Evolutionary conservation across 2,888 invertebrate genomes (phyloP).

Genomic region (Mimumesa dahlbomi): DNA sequence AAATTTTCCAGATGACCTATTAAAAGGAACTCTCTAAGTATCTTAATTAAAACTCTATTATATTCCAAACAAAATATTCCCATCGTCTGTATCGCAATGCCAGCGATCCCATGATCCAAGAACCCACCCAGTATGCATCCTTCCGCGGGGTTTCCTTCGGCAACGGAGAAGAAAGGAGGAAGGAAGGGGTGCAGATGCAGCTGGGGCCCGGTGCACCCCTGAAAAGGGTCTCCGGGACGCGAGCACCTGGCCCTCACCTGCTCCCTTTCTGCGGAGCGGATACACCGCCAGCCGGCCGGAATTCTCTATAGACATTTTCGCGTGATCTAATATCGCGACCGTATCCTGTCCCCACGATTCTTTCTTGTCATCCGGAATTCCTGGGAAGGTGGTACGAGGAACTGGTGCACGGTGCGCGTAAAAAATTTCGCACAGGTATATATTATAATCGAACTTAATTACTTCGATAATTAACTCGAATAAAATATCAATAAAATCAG

Average conservation of each 20-base stretch:
- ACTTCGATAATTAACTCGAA: too few relatives aligned
- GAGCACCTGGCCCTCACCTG: slow-evolving; percentile 74
- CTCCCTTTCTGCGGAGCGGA: slow-evolving; percentile 59
- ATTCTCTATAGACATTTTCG: slow-evolving; percentile 47
- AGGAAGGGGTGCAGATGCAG: slow-evolving; percentile 64
- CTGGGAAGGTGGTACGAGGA: neutral
- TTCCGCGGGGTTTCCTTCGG: slow-evolving; percentile 49
- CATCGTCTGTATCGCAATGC: too few relatives aligned
- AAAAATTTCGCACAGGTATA: too few relatives aligned
- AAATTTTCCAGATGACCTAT: too few relatives aligned
- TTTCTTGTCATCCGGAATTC: neutral
- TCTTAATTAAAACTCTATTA: too few relatives aligned
- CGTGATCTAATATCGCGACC: slow-evolving; percentile 31
- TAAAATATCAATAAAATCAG: too few relatives aligned
- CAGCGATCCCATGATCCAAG: too few relatives aligned
- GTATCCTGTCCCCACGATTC: slow-evolving; percentile 11
- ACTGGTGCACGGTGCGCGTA: too few relatives aligned
- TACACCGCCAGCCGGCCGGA: slow-evolving; percentile 65
- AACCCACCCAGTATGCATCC: too few relatives aligned
- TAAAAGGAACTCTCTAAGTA: too few relatives aligned
- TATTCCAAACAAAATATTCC: too few relatives aligned
- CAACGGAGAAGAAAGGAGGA: slow-evolving; percentile 51
- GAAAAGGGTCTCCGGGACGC: slow-evolving; percentile 61
- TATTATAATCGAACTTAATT: too few relatives aligned
- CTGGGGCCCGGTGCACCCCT: slow-evolving; percentile 75